These are phyloP conservation scores for Parasteatoda lunata DNA, from an alignment of 2,888 invertebrate genomes.

Conservation along the genomic window DNA sequence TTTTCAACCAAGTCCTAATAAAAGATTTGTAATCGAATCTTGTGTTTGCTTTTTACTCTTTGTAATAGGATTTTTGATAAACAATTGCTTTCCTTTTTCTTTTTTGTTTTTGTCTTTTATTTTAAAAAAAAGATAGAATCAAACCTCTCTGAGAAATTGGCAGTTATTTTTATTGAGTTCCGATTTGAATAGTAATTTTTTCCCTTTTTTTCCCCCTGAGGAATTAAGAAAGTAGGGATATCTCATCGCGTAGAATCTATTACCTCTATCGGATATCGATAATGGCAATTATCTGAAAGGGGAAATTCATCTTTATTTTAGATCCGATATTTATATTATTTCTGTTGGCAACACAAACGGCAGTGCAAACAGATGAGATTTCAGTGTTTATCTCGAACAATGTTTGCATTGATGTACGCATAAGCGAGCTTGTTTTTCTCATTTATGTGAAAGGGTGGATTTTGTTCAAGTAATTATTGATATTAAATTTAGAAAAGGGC, in stretches of 20 bases:
- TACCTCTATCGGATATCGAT: slow-evolving; percentile 56
- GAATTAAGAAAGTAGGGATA: slow-evolving; percentile 8
- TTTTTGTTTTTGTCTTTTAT: too few relatives aligned
- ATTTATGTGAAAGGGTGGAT: slow-evolving; percentile 30
- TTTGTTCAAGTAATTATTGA: slow-evolving; percentile 7
- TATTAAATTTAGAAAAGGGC: background rate
- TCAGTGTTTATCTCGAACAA: slow-evolving; percentile 35
- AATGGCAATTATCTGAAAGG: slow-evolving; percentile 53
- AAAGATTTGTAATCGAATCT: slow-evolving; percentile 45
- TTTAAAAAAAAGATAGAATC: background rate
- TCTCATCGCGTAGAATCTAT: slow-evolving; percentile 42
- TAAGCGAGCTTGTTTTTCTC: slow-evolving; percentile 15
- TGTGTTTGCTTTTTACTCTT: slow-evolving; percentile 47
- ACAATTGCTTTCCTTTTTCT: slow-evolving; percentile 37
- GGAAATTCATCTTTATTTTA: slow-evolving; percentile 58
- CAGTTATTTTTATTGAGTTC: slow-evolving; percentile 32
- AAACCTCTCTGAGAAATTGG: background rate
- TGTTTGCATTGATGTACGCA: slow-evolving; percentile 21
- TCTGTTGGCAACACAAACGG: slow-evolving; percentile 3
- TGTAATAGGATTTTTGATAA: slow-evolving; percentile 55
- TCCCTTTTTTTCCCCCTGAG: slow-evolving; percentile 16
- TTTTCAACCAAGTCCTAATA: slow-evolving; percentile 17
- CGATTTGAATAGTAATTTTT: slow-evolving; percentile 36
- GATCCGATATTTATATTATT: slow-evolving; percentile 54
- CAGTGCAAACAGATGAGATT: slow-evolving; percentile 13